Percentiles rank a stretch among this genome's conserved stretches.
These are phyloP conservation scores for Panthera leo DNA, from an alignment of 2,113 vertebrate genomes.

Conservation along the genomic window DNA sequence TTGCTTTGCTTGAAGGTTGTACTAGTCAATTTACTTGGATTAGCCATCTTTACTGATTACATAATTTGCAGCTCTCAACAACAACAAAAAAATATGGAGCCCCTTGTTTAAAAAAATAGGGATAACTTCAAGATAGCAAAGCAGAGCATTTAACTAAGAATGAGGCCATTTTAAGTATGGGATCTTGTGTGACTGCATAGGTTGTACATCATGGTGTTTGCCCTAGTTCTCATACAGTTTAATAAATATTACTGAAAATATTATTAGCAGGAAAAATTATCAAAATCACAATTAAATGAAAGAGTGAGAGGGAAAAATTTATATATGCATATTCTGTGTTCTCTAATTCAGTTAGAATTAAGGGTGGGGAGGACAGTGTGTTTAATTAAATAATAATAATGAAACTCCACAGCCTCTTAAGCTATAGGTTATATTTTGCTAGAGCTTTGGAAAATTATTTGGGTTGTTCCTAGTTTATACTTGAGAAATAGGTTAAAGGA, in stretches of 20 bases:
- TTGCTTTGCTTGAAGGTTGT: not conserved
- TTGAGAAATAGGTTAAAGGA: constrained; percentile 2
- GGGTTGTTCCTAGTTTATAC: not conserved
- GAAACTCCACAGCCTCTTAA: not conserved
- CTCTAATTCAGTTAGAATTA: constrained; percentile 6
- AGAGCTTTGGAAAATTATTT: constrained; percentile 11
- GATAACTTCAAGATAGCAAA: not conserved
- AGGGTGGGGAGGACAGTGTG: not conserved
- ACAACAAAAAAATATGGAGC: not conserved
- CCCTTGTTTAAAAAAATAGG: not conserved
- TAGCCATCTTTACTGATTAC: not conserved
- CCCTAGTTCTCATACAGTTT: not conserved
- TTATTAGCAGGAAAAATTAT: not conserved
- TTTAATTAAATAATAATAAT: constrained; percentile 20
- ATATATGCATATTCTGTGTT: not conserved
- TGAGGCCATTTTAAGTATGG: not conserved
- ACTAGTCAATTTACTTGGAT: not conserved
- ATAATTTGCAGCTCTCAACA: not conserved
- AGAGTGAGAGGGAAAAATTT: not conserved
- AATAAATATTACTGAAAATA: constrained; percentile 40
- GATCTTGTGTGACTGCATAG: not conserved
- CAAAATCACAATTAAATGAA: not conserved
- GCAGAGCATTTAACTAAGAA: not conserved
- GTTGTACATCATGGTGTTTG: not conserved
- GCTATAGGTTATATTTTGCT: not conserved